Percentiles rank a stretch among this genome's conserved stretches.
phyloP scores from a whole-genome alignment of 2,113 vertebrate species.

The Tetrax tetrax region DNA sequence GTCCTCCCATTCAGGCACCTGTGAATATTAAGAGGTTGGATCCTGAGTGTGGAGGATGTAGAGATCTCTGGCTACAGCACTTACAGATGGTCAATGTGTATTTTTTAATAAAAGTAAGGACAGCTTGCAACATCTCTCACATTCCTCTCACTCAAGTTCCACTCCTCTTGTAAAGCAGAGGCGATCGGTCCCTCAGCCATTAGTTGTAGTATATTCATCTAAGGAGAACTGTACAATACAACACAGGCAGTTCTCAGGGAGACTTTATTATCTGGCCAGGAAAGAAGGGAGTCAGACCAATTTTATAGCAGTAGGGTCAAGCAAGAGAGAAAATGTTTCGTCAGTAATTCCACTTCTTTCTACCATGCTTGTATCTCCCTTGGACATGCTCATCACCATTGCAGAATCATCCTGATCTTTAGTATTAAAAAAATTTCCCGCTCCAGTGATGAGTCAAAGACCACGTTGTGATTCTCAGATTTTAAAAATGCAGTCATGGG shows the following conservation, averaged over 20 bases:
- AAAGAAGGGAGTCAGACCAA: background rate
- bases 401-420: background rate
- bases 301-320: background rate
- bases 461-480: background rate
- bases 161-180: background rate
- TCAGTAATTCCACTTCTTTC: background rate
- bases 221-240: background rate
- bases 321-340: background rate
- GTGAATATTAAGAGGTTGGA: background rate
- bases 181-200: accelerated
- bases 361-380: background rate
- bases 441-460: background rate
- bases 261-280: background rate
- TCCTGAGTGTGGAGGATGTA: background rate
- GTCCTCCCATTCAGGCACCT: background rate
- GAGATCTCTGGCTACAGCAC: background rate
- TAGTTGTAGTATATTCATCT: background rate
- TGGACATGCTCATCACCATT: background rate
- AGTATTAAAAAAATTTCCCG: background rate
- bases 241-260: background rate
- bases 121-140: background rate
- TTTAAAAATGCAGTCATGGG: background rate
- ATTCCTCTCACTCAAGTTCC: background rate
- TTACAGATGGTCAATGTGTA: background rate
- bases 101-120: background rate